These are phyloP conservation scores for Watsonalla cultraria DNA, from an alignment of 2,888 invertebrate species.

Conservation along the genomic window DNA sequence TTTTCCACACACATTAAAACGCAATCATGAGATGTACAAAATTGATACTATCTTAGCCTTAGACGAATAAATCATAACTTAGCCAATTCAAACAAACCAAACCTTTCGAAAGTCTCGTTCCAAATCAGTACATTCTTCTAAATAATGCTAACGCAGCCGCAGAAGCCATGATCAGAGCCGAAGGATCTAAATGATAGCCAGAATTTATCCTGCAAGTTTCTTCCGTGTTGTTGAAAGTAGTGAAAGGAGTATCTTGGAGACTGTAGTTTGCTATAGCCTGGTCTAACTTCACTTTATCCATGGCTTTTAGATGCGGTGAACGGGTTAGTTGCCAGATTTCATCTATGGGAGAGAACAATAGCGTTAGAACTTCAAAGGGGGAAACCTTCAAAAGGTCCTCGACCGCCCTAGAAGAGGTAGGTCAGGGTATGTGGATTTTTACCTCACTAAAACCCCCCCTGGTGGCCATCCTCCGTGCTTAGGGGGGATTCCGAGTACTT, in stretches of 20 bases:
- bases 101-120: neutral
- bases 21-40: no score
- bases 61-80: no score
- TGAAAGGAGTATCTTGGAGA: constrained; percentile 45
- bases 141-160: constrained; percentile 51
- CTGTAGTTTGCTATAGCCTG: constrained; percentile 51
- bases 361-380: no score
- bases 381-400: no score
- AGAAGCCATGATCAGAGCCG: constrained; percentile 45
- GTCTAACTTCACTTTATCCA: constrained; percentile 50
- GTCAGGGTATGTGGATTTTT: neutral
- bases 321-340: constrained; percentile 67
- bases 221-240: constrained; percentile 59
- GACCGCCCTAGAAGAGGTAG: neutral
- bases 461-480: no score
- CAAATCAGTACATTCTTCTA: constrained; percentile 40
- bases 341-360: constrained; percentile 37
- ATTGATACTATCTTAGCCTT: no score
- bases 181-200: constrained; percentile 40
- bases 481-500: no score
- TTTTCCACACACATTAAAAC: no score
- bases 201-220: constrained; percentile 52
- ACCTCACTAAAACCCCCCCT: no score
- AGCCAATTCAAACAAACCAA: neutral
- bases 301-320: constrained; percentile 54